Evolutionary conservation across 1,140 invertebrate genomes (phyloP).

Genomic region (Pteromalus puparum): DNA sequence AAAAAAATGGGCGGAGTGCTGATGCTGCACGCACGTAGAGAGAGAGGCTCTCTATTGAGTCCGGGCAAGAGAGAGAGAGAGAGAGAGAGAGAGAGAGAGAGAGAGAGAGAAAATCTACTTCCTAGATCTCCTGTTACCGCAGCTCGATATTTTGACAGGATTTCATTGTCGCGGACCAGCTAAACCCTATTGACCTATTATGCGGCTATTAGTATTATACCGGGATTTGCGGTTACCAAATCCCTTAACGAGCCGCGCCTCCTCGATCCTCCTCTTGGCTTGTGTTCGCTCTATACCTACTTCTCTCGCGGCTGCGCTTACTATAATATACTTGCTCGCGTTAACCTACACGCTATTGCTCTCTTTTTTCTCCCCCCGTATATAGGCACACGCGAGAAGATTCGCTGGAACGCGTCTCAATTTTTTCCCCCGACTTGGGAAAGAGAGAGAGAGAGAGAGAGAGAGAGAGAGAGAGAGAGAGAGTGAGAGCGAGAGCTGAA

Average conservation of each 20-base stretch:
- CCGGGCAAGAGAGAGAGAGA: conserved; percentile 38
- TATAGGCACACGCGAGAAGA: conserved; percentile 42
- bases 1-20: conserved; percentile 49
- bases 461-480: too few species aligned
- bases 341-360: conserved; percentile 33
- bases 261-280: conserved; percentile 48
- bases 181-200: conserved; percentile 75
- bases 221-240: conserved; percentile 71
- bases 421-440: not conserved
- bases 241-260: conserved; percentile 44
- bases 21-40: conserved; percentile 45
- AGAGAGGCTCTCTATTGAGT: conserved; percentile 46
- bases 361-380: conserved; percentile 53
- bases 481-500: not conserved
- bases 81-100: conserved; percentile 52
- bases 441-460: not conserved
- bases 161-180: conserved; percentile 72
- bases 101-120: conserved; percentile 70
- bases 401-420: not conserved
- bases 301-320: not conserved
- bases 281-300: conserved; percentile 53
- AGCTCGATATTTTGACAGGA: conserved; percentile 74
- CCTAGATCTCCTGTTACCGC: conserved; percentile 73
- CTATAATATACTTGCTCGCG: conserved; percentile 38
- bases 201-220: conserved; percentile 76